A percentile compares a stretch with the other conserved stretches of the same genome.
phyloP scores from a whole-genome alignment of 2,888 invertebrate species.

The Alcis repandata region DNA sequence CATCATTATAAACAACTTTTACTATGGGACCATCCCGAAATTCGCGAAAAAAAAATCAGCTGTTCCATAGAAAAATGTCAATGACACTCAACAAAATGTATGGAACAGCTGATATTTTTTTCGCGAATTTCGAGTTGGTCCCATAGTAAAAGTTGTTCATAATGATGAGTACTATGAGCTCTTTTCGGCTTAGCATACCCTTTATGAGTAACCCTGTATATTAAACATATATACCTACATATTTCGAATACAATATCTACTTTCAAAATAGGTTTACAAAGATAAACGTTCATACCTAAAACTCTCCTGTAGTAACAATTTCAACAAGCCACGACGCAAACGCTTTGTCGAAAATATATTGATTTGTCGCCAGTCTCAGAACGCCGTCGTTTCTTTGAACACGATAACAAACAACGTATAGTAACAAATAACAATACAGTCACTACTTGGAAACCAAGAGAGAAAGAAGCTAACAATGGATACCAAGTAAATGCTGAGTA shows the following conservation, averaged over 20 bases:
- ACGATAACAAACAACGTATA: conserved; percentile 26
- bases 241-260: not conserved
- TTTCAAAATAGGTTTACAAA: not conserved
- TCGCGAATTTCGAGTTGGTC: too few species aligned
- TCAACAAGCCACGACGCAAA: not conserved
- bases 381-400: conserved; percentile 21
- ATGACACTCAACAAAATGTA: too few species aligned
- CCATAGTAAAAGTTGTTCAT: too few species aligned
- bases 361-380: conserved; percentile 30
- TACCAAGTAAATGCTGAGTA: conserved; percentile 5
- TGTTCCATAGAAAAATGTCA: too few species aligned
- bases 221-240: too few species aligned
- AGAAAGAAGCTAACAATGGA: conserved; percentile 14
- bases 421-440: conserved; percentile 20
- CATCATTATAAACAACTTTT: too few species aligned
- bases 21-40: too few species aligned
- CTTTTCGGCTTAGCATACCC: too few species aligned
- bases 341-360: conserved; percentile 31
- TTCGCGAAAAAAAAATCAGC: too few species aligned
- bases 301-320: not conserved
- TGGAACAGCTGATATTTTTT: too few species aligned
- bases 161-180: too few species aligned
- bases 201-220: too few species aligned
- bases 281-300: not conserved
- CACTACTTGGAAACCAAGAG: conserved; percentile 23